Conservation (phyloP, 1,140 invertebrate species). For the Temnothorax curvispinosus region DNA sequence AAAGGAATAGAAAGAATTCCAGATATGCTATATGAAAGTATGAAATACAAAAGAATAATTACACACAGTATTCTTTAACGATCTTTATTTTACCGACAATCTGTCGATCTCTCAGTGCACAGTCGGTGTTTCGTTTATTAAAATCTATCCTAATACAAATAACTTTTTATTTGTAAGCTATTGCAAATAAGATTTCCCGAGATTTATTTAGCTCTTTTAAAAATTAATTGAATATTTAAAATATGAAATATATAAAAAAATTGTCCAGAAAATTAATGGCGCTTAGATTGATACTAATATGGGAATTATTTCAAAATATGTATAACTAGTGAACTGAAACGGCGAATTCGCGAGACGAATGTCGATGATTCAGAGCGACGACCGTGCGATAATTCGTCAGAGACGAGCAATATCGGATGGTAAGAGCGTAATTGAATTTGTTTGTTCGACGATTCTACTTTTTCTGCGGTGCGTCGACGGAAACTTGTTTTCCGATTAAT, state of each 20-base stretch:
- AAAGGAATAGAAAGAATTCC: not conserved
- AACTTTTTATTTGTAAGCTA: not conserved
- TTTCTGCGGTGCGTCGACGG: slow-evolving; percentile 49
- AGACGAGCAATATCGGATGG: slow-evolving; percentile 43
- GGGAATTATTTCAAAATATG: not conserved
- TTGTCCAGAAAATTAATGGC: not conserved
- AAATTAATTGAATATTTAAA: not conserved
- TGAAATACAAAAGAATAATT: not conserved
- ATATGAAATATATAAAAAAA: not conserved
- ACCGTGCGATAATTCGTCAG: not conserved
- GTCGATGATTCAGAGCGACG: not conserved
- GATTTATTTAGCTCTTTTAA: not conserved
- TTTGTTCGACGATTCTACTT: slow-evolving; percentile 45
- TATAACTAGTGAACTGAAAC: not conserved
- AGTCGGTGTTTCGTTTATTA: not conserved
- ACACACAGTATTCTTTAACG: too few relatives aligned
- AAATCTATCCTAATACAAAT: not conserved
- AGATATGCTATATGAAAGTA: not conserved
- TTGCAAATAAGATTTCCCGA: not conserved
- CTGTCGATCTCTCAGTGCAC: not conserved
- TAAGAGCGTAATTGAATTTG: slow-evolving; percentile 50
- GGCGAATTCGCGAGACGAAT: not conserved
- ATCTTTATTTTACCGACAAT: not conserved
- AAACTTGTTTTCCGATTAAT: slow-evolving; percentile 58
- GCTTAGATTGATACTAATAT: not conserved